Conservation (phyloP, 2,888 invertebrate genomes). For the Leucania comma region DNA sequence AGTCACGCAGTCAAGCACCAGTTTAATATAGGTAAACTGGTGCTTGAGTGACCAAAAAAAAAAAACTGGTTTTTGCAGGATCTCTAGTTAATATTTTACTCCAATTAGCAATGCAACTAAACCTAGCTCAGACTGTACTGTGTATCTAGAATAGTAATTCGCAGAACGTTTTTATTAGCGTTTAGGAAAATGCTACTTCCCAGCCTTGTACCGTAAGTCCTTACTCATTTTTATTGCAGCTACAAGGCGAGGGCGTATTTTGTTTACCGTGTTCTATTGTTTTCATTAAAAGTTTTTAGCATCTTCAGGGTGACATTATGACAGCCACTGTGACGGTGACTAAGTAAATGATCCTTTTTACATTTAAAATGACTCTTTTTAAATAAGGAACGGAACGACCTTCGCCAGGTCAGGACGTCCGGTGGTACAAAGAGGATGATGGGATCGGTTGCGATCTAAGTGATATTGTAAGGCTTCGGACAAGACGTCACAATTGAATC, state of each 20-base stretch:
- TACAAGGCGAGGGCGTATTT: slow-evolving; percentile 47
- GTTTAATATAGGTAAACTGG: no score
- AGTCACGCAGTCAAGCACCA: no score
- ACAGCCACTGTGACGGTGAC: neutral
- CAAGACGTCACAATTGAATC: neutral
- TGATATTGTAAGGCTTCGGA: slow-evolving; percentile 8
- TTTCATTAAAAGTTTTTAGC: slow-evolving; percentile 7
- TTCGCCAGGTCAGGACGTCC: slow-evolving; percentile 11
- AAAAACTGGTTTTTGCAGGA: neutral
- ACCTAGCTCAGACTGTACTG: neutral
- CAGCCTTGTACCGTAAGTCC: slow-evolving; percentile 36
- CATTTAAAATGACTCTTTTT: neutral
- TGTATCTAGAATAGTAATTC: slow-evolving; percentile 10
- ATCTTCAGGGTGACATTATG: slow-evolving; percentile 25
- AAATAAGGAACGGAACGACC: neutral
- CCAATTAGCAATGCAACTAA: neutral
- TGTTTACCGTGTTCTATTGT: slow-evolving; percentile 36
- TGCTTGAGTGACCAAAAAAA: no score
- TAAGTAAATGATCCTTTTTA: neutral
- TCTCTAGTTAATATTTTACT: neutral
- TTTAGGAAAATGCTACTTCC: slow-evolving; percentile 40
- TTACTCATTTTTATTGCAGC: slow-evolving; percentile 39
- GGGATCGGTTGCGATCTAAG: neutral
- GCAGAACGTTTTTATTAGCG: slow-evolving; percentile 25
- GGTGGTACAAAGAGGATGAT: neutral